Evolutionary conservation across 1,140 invertebrate species (phyloP).

Genomic region (Brachionus asplanchnoidis): DNA sequence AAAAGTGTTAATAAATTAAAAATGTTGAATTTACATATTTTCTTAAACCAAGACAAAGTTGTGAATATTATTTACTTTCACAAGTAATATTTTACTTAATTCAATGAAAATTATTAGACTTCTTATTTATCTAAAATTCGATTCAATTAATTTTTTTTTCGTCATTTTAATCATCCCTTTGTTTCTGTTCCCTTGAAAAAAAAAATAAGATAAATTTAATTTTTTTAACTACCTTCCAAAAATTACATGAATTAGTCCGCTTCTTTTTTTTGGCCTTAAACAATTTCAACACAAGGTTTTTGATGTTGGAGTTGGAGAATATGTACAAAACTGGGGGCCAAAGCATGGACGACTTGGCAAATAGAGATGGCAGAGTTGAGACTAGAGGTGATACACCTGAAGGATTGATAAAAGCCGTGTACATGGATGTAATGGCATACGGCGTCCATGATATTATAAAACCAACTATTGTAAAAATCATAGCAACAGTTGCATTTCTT

Average conservation of each 20-base stretch:
- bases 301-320: not conserved
- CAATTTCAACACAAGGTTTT: not conserved
- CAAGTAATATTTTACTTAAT: no score
- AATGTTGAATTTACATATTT: no score
- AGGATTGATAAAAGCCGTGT: not conserved
- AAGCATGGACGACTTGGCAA: constrained; percentile 30
- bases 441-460: constrained; percentile 34
- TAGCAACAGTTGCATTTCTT: not conserved
- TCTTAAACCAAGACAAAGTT: no score
- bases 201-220: no score
- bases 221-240: no score
- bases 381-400: not conserved
- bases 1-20: no score
- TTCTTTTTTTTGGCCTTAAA: not conserved
- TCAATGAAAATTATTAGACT: no score
- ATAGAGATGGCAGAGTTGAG: not conserved
- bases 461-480: constrained; percentile 7
- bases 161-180: no score
- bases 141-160: no score
- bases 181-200: no score
- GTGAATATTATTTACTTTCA: no score
- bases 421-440: constrained; percentile 11
- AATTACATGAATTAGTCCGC: not conserved
- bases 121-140: no score
- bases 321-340: constrained; percentile 30